Base-by-base conservation (phyloP, 2,113 vertebrate genomes). In the Vulpes lagopus region DNA sequence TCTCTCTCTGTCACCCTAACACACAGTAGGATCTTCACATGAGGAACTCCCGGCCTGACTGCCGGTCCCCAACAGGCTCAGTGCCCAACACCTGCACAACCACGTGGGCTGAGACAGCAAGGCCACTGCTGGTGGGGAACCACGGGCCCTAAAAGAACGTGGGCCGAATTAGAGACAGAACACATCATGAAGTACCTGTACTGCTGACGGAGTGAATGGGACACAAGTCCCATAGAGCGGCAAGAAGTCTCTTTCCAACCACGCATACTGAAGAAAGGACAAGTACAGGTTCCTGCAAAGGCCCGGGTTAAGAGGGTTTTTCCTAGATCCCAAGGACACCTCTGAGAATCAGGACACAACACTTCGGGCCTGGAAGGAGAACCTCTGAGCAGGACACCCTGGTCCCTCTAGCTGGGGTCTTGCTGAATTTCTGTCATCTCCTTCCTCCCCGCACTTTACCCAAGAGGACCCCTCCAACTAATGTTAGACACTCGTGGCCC, bases 101-200 rank as follows among this genome's bases (percentile, higher is more conserved):
- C 38, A 25, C 6, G 4, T 1, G 16, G n/a, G 86, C 80, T 73
- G 0, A 11, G 80, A 67, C 19, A 43, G 59, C n/a, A 17, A 27
- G 5, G 11, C 49, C 87, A 79, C 10, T 3, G 15, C 23, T 3
- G 1, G 38, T 11, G 55, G 8, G 25, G 53, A 83, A 53, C 53
- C 5, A 22, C 2, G 35, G 16, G 53, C 62, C 8, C 79, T 20
- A 4, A 15, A 53, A 86, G 65, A 69, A 71, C 0, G 0, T 16
- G 8, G 80, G 38, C n/a, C 0, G 10, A 32, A 16, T 43, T 43
- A 3, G 51, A 49, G 27, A 73, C 2, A 0, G 7, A 14, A 51
- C 20, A 5, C 25, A 59, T 53, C 12, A 25, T 19, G 67, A 53
- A 8, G 4, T 2, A 14, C 11, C 30, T 0, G 1, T 14, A 5